Evolutionary conservation across 2,113 vertebrate genomes (phyloP), one percentile per base, ranked within the genome.

Genomic region (Calypte anna): DNA sequence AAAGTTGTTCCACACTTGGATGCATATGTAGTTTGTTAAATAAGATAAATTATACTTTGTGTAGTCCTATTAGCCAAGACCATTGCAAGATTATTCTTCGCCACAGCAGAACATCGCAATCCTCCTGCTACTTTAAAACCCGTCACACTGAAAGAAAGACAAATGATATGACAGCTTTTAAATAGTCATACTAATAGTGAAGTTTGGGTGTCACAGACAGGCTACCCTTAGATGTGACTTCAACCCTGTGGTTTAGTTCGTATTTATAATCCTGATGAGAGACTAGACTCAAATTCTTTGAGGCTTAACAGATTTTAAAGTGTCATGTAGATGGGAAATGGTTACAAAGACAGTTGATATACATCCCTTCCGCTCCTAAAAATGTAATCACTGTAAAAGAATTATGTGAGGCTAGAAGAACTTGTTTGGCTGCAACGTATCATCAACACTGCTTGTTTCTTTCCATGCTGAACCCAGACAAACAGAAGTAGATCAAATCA

Each of bases 311-410:
- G 46, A 43, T 91, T 95, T 82, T 94, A 43, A 91, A 64, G 62
- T 43, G n/a, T 61, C 30, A 72, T 33, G 61, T 81, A 77, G 59
- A 44, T 82, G 69, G 62, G 79, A 95, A 96, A 91, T 46, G n/a
- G 75, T 93, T 94, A 93, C 24, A 50, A 58, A 92, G 43, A 66
- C 58, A 61, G 82, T 44, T 89, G 90, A 72, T 78, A 83, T 31
- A 36, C 62, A 94, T 69, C 14, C 30, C 40, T 84, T 75, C 67
- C 93, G 33, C 92, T 96, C 79, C 90, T 94, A 79, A 96, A 96
- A 97, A 91, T 96, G 94, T 97, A 95, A 96, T 92, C 81, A 91
- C 72, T 80, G 54, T 94, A 68, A 96, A 97, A 95, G 88, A 96
- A 95, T 91, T 96, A 96, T 96, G 96, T 53, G 90, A 43, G 59